Conservation (phyloP, 1,140 invertebrate genomes). For the Drosophila ogumai region DNA sequence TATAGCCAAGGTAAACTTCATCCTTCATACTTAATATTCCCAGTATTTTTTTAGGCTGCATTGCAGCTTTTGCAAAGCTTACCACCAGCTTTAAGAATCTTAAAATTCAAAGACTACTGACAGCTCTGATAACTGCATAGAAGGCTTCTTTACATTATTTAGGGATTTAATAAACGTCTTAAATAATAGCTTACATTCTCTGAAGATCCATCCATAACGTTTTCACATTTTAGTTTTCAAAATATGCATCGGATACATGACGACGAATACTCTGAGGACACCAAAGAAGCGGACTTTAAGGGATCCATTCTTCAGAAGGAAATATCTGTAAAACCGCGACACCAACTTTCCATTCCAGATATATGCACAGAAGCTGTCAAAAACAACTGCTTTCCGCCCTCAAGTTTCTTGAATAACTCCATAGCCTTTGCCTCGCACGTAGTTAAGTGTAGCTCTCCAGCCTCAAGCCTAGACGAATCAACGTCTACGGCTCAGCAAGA, state of each 20-base stretch:
- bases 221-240: conserved; percentile 35
- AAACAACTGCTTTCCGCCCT: conserved; percentile 59
- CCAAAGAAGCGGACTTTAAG: conserved; percentile 47
- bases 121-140: not conserved
- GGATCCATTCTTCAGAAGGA: conserved; percentile 55
- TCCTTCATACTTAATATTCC: not conserved
- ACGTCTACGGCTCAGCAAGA: conserved; percentile 48
- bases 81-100: not conserved
- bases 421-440: conserved; percentile 60
- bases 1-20: not conserved
- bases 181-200: not conserved
- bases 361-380: conserved; percentile 58
- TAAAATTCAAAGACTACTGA: too few species aligned
- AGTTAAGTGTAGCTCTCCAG: conserved; percentile 65
- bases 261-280: conserved; percentile 64
- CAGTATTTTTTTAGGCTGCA: not conserved
- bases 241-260: conserved; percentile 65
- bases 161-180: not conserved
- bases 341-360: conserved; percentile 57
- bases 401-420: conserved; percentile 48
- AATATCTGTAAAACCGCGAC: conserved; percentile 43
- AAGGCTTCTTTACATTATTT: not conserved
- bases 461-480: conserved; percentile 63
- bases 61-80: not conserved
- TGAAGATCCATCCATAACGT: conserved; percentile 1